Evolutionary conservation across 2,113 vertebrate species (phyloP).

Genomic region (Corydoras sp.): DNA sequence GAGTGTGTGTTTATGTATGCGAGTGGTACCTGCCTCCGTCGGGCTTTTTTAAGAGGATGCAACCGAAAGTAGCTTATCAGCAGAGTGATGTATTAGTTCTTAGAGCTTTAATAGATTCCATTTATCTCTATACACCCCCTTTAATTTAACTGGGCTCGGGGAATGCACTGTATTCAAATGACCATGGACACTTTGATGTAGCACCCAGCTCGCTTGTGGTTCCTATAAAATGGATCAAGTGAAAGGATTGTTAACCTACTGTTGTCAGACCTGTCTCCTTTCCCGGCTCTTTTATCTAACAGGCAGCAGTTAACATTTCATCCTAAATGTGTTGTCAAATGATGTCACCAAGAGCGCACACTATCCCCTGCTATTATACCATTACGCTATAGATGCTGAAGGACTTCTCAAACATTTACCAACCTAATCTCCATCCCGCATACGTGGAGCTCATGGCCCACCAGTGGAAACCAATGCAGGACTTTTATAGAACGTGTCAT

Average conservation of each 20-base stretch:
- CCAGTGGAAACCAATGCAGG: no score
- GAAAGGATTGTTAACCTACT: slow-evolving; percentile 64
- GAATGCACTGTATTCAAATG: slow-evolving; percentile 59
- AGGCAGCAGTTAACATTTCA: slow-evolving; percentile 32
- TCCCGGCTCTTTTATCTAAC: slow-evolving; percentile 56
- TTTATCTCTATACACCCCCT: slow-evolving; percentile 64
- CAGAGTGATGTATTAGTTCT: slow-evolving; percentile 62
- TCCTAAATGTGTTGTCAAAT: slow-evolving; percentile 50
- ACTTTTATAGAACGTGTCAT: no score
- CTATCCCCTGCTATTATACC: no score
- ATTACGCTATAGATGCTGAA: no score
- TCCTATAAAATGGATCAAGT: slow-evolving; percentile 50
- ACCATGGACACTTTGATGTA: slow-evolving; percentile 58
- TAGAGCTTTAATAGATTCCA: slow-evolving; percentile 63
- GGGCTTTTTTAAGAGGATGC: slow-evolving; percentile 44
- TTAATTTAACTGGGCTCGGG: slow-evolving; percentile 60
- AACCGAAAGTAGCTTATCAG: slow-evolving; percentile 58
- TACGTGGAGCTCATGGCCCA: no score
- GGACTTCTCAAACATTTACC: no score
- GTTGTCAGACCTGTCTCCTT: slow-evolving; percentile 57
- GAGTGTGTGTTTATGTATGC: slow-evolving; percentile 28
- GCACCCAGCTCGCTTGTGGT: slow-evolving; percentile 40
- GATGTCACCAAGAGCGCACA: neutral
- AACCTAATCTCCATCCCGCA: no score
- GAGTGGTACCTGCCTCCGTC: slow-evolving; percentile 24